A percentile compares a stretch with the other conserved stretches of the same genome.
phyloP scores from a whole-genome alignment of 1,140 invertebrate species.

The Ganaspis sp. region DNA sequence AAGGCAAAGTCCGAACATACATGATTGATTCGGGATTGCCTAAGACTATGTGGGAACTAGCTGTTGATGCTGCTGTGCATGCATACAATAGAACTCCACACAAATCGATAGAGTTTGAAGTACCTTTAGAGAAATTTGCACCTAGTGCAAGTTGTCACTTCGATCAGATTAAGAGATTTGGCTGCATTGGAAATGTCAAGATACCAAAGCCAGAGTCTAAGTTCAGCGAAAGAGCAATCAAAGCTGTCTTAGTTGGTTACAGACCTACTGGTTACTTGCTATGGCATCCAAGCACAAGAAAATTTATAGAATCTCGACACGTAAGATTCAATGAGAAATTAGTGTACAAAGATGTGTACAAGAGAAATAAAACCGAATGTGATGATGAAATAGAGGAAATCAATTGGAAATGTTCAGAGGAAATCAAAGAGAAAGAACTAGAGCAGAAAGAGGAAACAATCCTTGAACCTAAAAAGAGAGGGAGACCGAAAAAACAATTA shows the following conservation, averaged over 20 bases:
- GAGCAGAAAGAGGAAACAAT: too few species aligned
- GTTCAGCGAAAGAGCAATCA: conserved; percentile 17
- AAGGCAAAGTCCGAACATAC: conserved; percentile 53
- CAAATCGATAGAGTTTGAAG: conserved; percentile 34
- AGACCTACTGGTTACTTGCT: conserved; percentile 14
- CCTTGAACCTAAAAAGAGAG: too few species aligned
- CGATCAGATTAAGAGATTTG: conserved; percentile 34
- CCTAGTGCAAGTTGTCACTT: conserved; percentile 17
- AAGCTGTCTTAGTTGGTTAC: conserved; percentile 26
- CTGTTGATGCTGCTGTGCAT: too few species aligned
- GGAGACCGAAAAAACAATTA: too few species aligned
- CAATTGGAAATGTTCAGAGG: too few species aligned
- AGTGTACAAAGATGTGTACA: too few species aligned
- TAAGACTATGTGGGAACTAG: conserved; percentile 61
- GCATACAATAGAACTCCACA: too few species aligned
- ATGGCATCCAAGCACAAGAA: conserved; percentile 27
- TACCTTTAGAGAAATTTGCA: conserved; percentile 25
- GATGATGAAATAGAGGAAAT: too few species aligned
- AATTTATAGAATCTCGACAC: conserved; percentile 31
- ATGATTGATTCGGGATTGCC: conserved; percentile 57
- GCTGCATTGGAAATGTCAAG: conserved; percentile 14
- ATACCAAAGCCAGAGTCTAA: conserved; percentile 12
- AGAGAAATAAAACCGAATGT: too few species aligned
- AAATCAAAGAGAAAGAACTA: too few species aligned
- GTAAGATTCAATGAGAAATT: too few species aligned